Base-by-base conservation (phyloP, 2,113 vertebrate species). In the Leptobrachium ailaonicum region DNA sequence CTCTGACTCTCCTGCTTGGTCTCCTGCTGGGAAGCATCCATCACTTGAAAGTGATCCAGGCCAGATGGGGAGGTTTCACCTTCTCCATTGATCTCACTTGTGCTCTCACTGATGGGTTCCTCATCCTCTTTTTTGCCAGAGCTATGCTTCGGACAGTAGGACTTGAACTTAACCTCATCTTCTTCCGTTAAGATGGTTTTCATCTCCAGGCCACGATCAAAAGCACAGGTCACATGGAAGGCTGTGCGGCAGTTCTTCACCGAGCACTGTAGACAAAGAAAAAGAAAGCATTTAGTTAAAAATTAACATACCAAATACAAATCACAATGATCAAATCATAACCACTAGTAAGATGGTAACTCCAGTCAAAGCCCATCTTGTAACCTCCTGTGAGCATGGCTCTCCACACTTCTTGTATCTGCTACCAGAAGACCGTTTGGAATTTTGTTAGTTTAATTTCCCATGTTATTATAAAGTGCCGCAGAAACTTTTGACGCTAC, bases 131-230 rank as follows among this genome's bases (percentile, higher is more conserved):
- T 92, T 79, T 89, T 85, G 41, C 79, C 87, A 40, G 90, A 89
- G 3, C 96, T 97, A 88, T 99, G 98, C 83, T 96, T 95, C 60
- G 95, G 96, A 75, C 98, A 99, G 87, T 93, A 99, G 0, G 98
- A 98, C 86, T 97, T 98, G 87, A 99, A 99, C 85, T 98, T 98
- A 82, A 99, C 98, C 85, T 99, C 96, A 0, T 99, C 98, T 0
- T 96, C 95, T 79, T 98, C 95, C 0, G 96, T 96, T 80, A 99
- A 85, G 83, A 97, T 94, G 63, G 98, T 99, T 87, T 94, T 98
- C 97, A 98, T 99, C 81, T 98, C 94, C 43, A 99, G 89, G 82
- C 93, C 90, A 0, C 89, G 92, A 64, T 95, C 94, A 41, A 98
- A 97, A 0, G 96, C 97, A 6, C 98, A 99, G 8, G 97, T 99